Percentiles rank a stretch among this genome's conserved stretches.
Conservation (phyloP, 2,888 invertebrate species). For the Diloba caeruleocephala region DNA sequence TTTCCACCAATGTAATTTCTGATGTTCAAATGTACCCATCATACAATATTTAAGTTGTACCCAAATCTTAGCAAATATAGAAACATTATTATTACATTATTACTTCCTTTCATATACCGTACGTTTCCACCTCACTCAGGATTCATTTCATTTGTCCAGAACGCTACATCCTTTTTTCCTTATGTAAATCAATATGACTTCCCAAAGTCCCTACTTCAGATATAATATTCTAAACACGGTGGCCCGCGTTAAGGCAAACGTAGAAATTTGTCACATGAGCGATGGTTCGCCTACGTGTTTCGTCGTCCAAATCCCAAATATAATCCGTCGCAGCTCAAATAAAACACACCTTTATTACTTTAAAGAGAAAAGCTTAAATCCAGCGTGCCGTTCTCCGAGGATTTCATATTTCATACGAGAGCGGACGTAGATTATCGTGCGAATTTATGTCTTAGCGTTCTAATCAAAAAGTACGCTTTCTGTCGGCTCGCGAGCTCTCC, state of each 20-base stretch:
- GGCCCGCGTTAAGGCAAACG: constrained; percentile 87
- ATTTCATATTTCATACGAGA: constrained; percentile 81
- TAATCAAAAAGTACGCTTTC: constrained; percentile 82
- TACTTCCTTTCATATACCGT: constrained; percentile 17
- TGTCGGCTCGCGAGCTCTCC: constrained; percentile 62
- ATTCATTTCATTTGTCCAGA: constrained; percentile 61
- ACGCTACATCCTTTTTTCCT: constrained; percentile 64
- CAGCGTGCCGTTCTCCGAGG: constrained; percentile 75
- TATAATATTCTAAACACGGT: constrained; percentile 88
- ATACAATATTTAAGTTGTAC: too few relatives aligned
- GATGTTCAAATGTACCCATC: too few relatives aligned
- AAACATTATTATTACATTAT: constrained; percentile 17
- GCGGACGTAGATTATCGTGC: constrained; percentile 77
- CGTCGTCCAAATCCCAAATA: constrained; percentile 86
- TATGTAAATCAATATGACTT: constrained; percentile 85
- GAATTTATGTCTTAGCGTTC: constrained; percentile 84
- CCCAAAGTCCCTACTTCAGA: constrained; percentile 71
- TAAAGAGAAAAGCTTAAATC: constrained; percentile 86
- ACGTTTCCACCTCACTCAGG: constrained; percentile 46
- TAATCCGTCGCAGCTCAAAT: constrained; percentile 84
- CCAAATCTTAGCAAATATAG: constrained; percentile 2
- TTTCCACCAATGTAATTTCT: too few relatives aligned
- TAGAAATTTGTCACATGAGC: constrained; percentile 89
- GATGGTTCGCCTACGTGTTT: constrained; percentile 89
- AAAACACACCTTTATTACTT: constrained; percentile 89